Evolutionary conservation across 2,113 vertebrate species (phyloP), one percentile per base, ranked within the genome.

Genomic region (Balaeniceps rex): DNA sequence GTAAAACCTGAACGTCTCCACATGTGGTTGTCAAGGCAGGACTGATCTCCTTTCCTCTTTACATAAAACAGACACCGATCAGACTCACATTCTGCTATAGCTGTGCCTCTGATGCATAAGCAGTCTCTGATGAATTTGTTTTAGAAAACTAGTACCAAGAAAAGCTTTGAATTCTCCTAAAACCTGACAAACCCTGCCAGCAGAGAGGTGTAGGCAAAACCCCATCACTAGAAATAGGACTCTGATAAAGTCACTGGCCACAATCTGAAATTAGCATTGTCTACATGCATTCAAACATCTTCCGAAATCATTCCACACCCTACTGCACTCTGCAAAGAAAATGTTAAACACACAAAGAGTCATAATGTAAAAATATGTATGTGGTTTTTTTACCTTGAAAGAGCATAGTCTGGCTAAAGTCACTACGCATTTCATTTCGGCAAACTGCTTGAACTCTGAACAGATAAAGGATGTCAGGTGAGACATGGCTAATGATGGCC

Each of bases 331-430:
- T 78, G 60, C 52, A 96, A 91, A 95, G 70, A 88, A 80, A 91
- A 87, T 17, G 72, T 93, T 89, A 96, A 92, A 74, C 51, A 88
- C 77, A 68, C 14, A 96, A 22, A 89, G 14, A 91, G 49, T 23
- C 38, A 47, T 54, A 88, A 83, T 29, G 25, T 26, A 87, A 95
- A 92, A 91, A 94, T 83, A 69, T 17, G n/a, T 70, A 86, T 57
- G 29, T 87, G 74, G 0, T 19, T n/a, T 88, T 51, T 97, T 97
- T 98, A 99, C 99, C 99, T 99, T 99, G 99, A 96, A 99, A 99
- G 85, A 99, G 98, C 99, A 99, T 99, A 79, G 99, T 99, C 97
- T 99, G 99, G 98, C 99, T 99, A 98, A 99, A 99, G 98, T 99
- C 99, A 79, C 99, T 99, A 97, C 99, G 99, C 98, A 99, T 99